Percentiles rank a stretch among this genome's conserved stretches.
Conservation (phyloP, 92 coral and sea anemone genomes). For the Paragorgia papillata region DNA sequence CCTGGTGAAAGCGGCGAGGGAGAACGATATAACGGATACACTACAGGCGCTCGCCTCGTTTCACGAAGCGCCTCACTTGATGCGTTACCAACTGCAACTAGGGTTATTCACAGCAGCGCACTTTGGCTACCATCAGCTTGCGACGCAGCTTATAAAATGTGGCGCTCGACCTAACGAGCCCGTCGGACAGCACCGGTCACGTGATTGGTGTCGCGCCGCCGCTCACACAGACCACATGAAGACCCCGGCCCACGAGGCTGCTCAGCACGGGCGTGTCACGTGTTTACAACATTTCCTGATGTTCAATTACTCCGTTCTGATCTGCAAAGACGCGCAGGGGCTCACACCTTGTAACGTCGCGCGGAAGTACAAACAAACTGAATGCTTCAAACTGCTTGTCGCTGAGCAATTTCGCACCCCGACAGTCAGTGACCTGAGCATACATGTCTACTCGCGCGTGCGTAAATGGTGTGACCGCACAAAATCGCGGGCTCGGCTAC, state of each 20-base stretch:
- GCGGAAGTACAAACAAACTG: conserved; percentile 75
- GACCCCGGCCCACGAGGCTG: conserved; percentile 93
- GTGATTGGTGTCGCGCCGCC: conserved; percentile 87
- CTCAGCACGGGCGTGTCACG: conserved; percentile 73
- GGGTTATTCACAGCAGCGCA: conserved; percentile 92
- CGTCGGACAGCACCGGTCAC: conserved; percentile 87
- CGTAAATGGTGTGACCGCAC: conserved; percentile 97
- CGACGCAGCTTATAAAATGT: conserved; percentile 78
- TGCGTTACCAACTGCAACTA: conserved; percentile 78
- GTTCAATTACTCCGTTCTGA: conserved; percentile 83
- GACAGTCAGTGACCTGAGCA: conserved; percentile 74
- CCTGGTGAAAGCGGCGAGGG: conserved; percentile 75
- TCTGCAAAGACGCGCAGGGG: conserved; percentile 80
- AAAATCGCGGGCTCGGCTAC: conserved; percentile 75
- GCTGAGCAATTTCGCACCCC: conserved; percentile 94
- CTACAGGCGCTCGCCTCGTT: conserved; percentile 69
- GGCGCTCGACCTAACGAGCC: conserved; percentile 95
- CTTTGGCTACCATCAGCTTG: conserved; percentile 86
- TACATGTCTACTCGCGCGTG: conserved; percentile 81
- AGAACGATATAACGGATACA: conserved; percentile 86
- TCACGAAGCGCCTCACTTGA: conserved; percentile 80
- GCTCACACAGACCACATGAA: conserved; percentile 78
- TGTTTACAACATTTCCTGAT: conserved; percentile 82
- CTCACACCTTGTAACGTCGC: conserved; percentile 95
- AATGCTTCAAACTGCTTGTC: conserved; percentile 87